Percentiles rank a stretch among this genome's conserved stretches.
These are phyloP conservation scores for Drosophila mimica DNA, from an alignment of 2,888 invertebrate genomes.

Conservation along the genomic window DNA sequence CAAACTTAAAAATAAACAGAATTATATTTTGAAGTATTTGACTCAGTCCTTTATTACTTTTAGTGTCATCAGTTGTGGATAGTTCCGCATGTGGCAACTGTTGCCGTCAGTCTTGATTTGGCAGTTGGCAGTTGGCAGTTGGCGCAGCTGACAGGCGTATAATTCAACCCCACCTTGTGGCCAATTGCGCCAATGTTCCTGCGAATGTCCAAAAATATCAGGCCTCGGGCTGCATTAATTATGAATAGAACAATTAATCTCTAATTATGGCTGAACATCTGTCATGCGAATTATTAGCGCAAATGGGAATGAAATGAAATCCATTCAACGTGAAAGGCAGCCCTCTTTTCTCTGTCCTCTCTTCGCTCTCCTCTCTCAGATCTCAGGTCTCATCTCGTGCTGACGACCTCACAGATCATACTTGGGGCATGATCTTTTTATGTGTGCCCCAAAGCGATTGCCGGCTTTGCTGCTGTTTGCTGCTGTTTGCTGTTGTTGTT, in stretches of 20 bases:
- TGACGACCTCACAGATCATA: slow-evolving; percentile 72
- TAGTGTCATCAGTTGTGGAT: slow-evolving; percentile 17
- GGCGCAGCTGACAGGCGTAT: slow-evolving; percentile 38
- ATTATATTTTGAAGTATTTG: neutral
- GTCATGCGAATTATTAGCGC: slow-evolving; percentile 81
- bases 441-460: slow-evolving; percentile 2
- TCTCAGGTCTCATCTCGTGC: slow-evolving; percentile 19
- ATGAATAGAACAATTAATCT: slow-evolving; percentile 84
- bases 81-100: slow-evolving; percentile 68
- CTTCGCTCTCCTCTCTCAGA: neutral
- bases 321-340: slow-evolving; percentile 62
- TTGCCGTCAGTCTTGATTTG: slow-evolving; percentile 61
- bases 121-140: slow-evolving; percentile 6
- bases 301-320: slow-evolving; percentile 59
- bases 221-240: slow-evolving; percentile 59
- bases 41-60: neutral
- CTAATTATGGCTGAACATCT: slow-evolving; percentile 84
- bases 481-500: slow-evolving; percentile 35
- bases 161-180: slow-evolving; percentile 49
- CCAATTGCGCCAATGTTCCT: slow-evolving; percentile 47
- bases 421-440: slow-evolving; percentile 5
- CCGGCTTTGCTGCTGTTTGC: slow-evolving; percentile 36
- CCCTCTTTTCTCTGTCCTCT: neutral
- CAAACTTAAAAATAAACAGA: neutral
- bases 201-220: slow-evolving; percentile 76